Base-by-base conservation (phyloP, 2,113 vertebrate genomes). In the Aspiorhynchus laticeps region DNA sequence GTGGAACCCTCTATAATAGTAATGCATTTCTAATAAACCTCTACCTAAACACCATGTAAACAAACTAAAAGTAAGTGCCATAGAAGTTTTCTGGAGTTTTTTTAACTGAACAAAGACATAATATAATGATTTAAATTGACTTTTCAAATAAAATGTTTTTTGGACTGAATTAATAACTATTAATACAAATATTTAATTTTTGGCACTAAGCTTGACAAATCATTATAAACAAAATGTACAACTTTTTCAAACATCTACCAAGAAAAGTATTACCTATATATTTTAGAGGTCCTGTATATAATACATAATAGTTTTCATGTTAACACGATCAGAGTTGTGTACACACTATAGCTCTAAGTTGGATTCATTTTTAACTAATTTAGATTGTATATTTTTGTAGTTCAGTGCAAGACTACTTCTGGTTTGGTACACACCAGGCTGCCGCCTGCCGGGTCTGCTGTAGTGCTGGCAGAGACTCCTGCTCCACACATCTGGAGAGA, bases 401-500 rank as follows among this genome's bases (percentile, higher is more conserved):
- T 17, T 14, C 2, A 15, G 4, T 59, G 10, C 36, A 61, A 67
- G 26, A 33, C 51, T 33, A 26, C 36, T 38, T 38, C 85, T 85
- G 69, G 36, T 82, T 80, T 81, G 89, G 81, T 93, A 98, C 98
- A 96, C 95, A 98, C 98, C 94, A 99, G 96, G 93, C 98, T 99
- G 89, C 98, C 98, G 88, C 96, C 96, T 2, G 93, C 94, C 88
- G 95, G 93, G 92, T 96, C 92, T 0, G 91, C 93, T 38, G 92
- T 65, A 88, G 91, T 93, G 88, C 94, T 93, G 73, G 95, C 93
- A 3, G 96, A 95, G 87, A 97, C 81, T 77, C 97, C 96, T 24
- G 96, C 95, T 2, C 98, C 98, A 4, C 98, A 99, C 97, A 99
- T 99, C 94, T 99, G 98, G 91, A 99, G 95, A 89, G 98, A 99